Conservation (phyloP, 30 jellyfish, hydroid and myxozoan genomes). For the Clytia hemisphaerica region DNA sequence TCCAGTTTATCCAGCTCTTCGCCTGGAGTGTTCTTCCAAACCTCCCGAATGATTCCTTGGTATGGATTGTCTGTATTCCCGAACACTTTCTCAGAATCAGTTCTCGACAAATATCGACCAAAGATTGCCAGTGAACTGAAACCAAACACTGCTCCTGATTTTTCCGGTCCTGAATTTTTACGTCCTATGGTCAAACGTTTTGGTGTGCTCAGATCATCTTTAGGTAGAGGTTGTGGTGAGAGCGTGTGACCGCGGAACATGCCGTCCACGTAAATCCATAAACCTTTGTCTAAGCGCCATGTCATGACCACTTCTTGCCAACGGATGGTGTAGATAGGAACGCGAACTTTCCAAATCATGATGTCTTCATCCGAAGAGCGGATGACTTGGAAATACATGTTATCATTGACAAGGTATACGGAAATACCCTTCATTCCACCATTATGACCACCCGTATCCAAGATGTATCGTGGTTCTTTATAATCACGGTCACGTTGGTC, state of each 20-base stretch:
- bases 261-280: constrained; percentile 93
- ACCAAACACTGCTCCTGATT: constrained; percentile 87
- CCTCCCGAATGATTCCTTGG: constrained; percentile 95
- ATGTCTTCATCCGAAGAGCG: constrained; percentile 91
- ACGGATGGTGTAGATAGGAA: constrained; percentile 88
- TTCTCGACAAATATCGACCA: constrained; percentile 55
- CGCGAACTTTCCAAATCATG: constrained; percentile 94
- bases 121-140: constrained; percentile 71
- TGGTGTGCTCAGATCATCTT: constrained; percentile 36
- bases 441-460: constrained; percentile 89
- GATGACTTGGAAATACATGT: constrained; percentile 83
- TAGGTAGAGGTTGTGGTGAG: constrained; percentile 75
- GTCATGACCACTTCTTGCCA: constrained; percentile 95
- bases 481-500: constrained; percentile 90
- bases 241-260: constrained; percentile 89
- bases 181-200: constrained; percentile 67
- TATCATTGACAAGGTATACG: constrained; percentile 82
- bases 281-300: constrained; percentile 95
- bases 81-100: constrained; percentile 66
- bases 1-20: constrained; percentile 48
- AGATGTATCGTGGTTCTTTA: constrained; percentile 71
- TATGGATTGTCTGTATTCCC: constrained; percentile 91
- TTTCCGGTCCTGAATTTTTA: constrained; percentile 69
- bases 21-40: constrained; percentile 87
- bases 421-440: constrained; percentile 89